These are phyloP conservation scores for Taurulus bubalis DNA, from an alignment of 2,113 vertebrate species.

Conservation along the genomic window DNA sequence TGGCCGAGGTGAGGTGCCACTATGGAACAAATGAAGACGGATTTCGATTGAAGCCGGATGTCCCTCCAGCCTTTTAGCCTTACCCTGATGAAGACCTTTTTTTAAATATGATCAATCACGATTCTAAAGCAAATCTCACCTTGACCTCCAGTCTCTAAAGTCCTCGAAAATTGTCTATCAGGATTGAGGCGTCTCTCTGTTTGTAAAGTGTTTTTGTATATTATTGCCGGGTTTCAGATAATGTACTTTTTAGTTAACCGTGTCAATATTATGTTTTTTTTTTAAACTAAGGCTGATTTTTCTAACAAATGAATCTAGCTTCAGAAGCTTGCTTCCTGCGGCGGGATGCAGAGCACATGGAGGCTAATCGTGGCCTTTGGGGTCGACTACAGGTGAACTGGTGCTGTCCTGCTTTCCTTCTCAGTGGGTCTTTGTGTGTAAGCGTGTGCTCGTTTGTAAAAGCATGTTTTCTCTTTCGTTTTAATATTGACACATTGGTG, in stretches of 20 bases:
- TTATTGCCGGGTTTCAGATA: constrained; percentile 14
- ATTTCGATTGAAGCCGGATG: constrained; percentile 36
- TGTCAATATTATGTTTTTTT: constrained; percentile 17
- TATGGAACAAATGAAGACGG: constrained; percentile 58
- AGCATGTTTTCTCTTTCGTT: not conserved
- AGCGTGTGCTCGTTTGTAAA: constrained; percentile 18
- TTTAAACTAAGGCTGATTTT: constrained; percentile 13
- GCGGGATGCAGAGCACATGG: not conserved
- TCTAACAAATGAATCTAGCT: not conserved
- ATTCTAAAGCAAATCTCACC: constrained; percentile 10
- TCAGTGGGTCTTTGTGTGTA: constrained; percentile 50
- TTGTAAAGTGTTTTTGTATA: constrained; percentile 24
- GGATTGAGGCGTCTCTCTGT: not conserved
- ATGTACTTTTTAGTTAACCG: constrained; percentile 11
- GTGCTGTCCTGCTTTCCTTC: constrained; percentile 39
- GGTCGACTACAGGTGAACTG: constrained; percentile 38
- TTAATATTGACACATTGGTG: constrained; percentile 31
- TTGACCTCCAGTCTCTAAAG: constrained; percentile 16
- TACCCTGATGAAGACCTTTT: constrained; percentile 1
- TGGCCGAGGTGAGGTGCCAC: constrained; percentile 53
- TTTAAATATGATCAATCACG: constrained; percentile 1
- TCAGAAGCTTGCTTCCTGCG: not conserved
- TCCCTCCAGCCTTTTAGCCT: constrained; percentile 28
- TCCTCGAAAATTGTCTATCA: constrained; percentile 6
- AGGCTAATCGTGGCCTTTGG: not conserved